A percentile compares a stretch with the other conserved stretches of the same genome.
Evolutionary conservation across 2,797 vertebrate species (phyloP).

Genomic region (Cuniculus paca): DNA sequence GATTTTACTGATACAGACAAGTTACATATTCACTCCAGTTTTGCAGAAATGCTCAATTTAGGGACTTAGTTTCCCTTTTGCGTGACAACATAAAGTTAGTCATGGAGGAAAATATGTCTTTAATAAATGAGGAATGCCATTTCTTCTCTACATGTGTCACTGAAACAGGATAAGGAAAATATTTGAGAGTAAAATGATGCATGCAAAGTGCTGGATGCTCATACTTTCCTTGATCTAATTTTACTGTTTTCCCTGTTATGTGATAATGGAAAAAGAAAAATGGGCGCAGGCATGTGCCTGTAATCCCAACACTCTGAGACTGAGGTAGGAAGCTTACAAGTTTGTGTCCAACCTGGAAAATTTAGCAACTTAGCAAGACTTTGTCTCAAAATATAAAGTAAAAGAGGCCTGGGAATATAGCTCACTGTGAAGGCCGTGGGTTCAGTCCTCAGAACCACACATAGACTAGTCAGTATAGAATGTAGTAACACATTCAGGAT

Average conservation of each 20-base stretch:
- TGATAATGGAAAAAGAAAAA: not conserved
- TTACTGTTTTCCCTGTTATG: not conserved
- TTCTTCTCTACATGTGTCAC: not conserved
- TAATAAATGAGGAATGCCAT: not conserved
- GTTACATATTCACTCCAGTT: not conserved
- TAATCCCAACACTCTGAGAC: not conserved
- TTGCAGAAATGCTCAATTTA: conserved; percentile 39
- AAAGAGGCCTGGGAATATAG: not conserved
- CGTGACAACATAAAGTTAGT: not conserved
- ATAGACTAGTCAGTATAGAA: not conserved
- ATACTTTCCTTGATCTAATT: not conserved
- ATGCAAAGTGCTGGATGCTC: not conserved
- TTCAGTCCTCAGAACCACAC: not conserved
- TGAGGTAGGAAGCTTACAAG: not conserved
- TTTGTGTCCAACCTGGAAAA: not conserved
- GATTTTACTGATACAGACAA: not conserved
- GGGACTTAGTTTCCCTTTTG: not conserved
- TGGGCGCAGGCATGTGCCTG: not conserved
- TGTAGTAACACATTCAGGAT: not conserved
- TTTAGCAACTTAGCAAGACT: not conserved
- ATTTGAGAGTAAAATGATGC: too few species aligned
- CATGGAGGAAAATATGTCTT: not conserved
- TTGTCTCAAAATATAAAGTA: not conserved
- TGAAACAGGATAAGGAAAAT: not conserved
- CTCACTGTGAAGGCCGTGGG: not conserved